A percentile compares a stretch with the other conserved stretches of the same genome.
These are phyloP conservation scores for Turritopsis dohrnii DNA, from an alignment of 30 jellyfish, hydroid and myxozoan species.

Conservation along the genomic window DNA sequence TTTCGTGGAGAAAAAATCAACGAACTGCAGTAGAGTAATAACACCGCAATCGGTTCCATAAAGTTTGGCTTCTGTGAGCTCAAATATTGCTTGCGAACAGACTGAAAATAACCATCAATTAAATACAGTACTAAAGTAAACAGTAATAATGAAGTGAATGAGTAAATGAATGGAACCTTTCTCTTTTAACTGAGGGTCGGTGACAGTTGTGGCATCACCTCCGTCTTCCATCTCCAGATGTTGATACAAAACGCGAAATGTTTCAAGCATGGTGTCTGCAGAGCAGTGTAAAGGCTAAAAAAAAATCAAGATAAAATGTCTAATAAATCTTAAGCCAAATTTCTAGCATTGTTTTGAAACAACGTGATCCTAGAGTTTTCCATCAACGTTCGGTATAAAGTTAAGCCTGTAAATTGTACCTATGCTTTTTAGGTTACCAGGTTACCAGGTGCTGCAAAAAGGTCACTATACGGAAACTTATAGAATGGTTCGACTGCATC, in stretches of 20 bases:
- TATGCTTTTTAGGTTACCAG: too few relatives aligned
- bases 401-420: too few relatives aligned
- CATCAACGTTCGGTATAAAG: too few relatives aligned
- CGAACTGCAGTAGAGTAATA: neutral
- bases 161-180: neutral
- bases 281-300: slow-evolving; percentile 7
- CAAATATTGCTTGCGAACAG: neutral
- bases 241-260: slow-evolving; percentile 6
- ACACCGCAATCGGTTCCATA: neutral
- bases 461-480: too few relatives aligned
- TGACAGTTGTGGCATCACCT: neutral
- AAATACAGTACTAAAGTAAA: neutral
- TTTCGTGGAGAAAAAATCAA: neutral
- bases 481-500: too few relatives aligned
- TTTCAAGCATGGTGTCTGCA: slow-evolving; percentile 11
- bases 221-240: slow-evolving; percentile 10
- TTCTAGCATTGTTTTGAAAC: neutral
- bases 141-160: neutral
- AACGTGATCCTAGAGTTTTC: too few relatives aligned
- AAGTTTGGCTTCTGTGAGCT: neutral
- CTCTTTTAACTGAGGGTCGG: neutral
- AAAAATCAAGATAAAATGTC: neutral
- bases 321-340: neutral
- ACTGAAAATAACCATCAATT: neutral
- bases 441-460: too few relatives aligned